These are phyloP conservation scores for Ennomos erosarius DNA, from an alignment of 2,888 invertebrate genomes.

Conservation along the genomic window DNA sequence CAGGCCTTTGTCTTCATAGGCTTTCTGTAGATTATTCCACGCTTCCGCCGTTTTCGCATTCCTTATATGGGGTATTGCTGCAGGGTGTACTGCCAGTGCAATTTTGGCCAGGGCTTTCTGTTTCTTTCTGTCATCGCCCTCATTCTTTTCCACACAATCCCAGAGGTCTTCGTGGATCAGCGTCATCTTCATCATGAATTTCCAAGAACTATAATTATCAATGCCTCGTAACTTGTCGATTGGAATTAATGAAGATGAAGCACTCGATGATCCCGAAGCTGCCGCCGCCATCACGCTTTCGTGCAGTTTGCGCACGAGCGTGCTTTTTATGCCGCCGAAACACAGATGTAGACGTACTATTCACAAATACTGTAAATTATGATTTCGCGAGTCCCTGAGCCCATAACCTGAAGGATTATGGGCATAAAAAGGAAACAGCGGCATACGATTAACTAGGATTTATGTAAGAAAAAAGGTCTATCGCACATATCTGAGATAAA, in stretches of 20 bases:
- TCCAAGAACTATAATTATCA: background rate
- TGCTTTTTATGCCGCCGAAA: too few species aligned
- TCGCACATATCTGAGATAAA: too few species aligned
- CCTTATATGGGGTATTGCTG: slow-evolving; percentile 13
- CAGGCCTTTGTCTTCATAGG: slow-evolving; percentile 1
- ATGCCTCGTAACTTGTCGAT: background rate
- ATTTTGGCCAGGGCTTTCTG: slow-evolving; percentile 33
- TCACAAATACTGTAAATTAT: too few species aligned
- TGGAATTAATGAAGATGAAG: background rate
- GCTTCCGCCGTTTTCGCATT: too few species aligned
- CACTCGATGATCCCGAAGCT: background rate
- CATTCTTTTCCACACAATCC: slow-evolving; percentile 9
- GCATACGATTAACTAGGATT: too few species aligned
- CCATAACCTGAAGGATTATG: too few species aligned
- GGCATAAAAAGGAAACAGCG: too few species aligned
- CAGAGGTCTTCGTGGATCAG: slow-evolving; percentile 28
- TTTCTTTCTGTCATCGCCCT: background rate
- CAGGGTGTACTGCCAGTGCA: slow-evolving; percentile 19
- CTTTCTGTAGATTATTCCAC: too few species aligned
- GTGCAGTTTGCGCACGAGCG: background rate
- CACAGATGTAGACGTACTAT: too few species aligned
- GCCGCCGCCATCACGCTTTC: background rate
- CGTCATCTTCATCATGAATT: slow-evolving; percentile 8
- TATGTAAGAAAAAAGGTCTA: too few species aligned
- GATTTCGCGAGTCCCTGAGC: too few species aligned